These are phyloP conservation scores for Ornithorhynchus anatinus DNA, from an alignment of 2,113 vertebrate genomes.

Conservation along the genomic window DNA sequence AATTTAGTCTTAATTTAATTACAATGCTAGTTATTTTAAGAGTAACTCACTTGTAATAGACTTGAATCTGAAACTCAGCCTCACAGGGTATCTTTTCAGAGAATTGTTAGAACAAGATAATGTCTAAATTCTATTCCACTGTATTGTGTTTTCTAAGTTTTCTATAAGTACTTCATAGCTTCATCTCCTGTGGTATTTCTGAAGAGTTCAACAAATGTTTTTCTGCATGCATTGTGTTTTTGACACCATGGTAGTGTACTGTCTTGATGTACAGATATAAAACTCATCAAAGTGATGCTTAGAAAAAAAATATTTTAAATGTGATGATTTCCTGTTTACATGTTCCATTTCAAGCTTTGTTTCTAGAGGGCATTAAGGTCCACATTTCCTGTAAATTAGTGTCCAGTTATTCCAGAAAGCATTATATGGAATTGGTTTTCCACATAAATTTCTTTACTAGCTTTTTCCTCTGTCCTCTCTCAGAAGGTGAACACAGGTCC, in stretches of 20 bases:
- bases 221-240: accelerated
- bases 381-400: not conserved
- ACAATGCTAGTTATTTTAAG: not conserved
- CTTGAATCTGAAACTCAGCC: too few relatives aligned
- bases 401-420: not conserved
- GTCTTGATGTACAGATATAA: not conserved
- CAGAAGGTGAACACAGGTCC: not conserved
- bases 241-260: not conserved
- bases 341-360: not conserved
- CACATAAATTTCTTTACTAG: not conserved
- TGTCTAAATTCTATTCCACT: not conserved
- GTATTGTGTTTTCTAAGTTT: not conserved
- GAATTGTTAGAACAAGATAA: not conserved
- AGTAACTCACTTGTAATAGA: not conserved
- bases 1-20: too few relatives aligned
- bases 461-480: conserved; percentile 15
- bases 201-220: not conserved
- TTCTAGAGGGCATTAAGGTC: not conserved
- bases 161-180: too few relatives aligned
- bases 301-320: not conserved
- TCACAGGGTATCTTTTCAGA: too few relatives aligned
- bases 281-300: not conserved
- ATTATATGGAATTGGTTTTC: not conserved
- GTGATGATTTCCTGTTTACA: not conserved
- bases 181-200: accelerated